Conservation (phyloP, 2,113 vertebrate species). For the Eulemur rufifrons region DNA sequence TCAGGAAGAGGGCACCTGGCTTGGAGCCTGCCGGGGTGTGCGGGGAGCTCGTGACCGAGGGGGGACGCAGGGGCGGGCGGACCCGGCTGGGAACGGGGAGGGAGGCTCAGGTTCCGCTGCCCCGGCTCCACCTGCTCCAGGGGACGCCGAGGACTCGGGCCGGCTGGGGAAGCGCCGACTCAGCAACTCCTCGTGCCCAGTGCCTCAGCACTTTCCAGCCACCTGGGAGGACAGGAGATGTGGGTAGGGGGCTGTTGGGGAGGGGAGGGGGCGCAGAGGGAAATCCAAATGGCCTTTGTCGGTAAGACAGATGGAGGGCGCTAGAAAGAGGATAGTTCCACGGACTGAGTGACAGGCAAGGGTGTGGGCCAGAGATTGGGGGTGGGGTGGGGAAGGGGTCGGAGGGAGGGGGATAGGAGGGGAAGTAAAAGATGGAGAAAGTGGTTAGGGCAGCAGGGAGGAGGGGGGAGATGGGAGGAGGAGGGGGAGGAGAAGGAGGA, state of each 20-base stretch:
- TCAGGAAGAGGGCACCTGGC: background rate
- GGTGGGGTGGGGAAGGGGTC: conserved; percentile 1
- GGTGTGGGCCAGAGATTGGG: conserved; percentile 57
- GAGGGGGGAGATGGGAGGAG: too few species aligned
- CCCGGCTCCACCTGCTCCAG: conserved; percentile 72
- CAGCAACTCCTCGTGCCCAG: conserved; percentile 69
- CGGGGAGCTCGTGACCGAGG: conserved; percentile 47
- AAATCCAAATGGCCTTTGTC: background rate
- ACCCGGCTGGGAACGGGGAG: background rate
- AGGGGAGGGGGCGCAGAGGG: background rate
- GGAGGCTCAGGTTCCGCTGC: conserved; percentile 59
- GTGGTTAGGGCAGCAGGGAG: background rate
- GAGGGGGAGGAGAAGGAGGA: background rate
- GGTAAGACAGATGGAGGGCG: background rate
- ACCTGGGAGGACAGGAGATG: conserved; percentile 42
- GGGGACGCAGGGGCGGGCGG: background rate
- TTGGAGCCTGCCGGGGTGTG: background rate
- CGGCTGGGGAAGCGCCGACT: conserved; percentile 72
- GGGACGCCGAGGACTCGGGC: conserved; percentile 59
- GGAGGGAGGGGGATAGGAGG: background rate
- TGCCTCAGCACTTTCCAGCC: conserved; percentile 77
- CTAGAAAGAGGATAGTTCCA: background rate
- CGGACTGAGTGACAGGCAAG: background rate
- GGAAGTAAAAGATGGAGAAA: background rate
- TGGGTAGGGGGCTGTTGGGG: conserved; percentile 21